phyloP scores from a whole-genome alignment of 2,888 invertebrate species.

The Craniophora ligustri region DNA sequence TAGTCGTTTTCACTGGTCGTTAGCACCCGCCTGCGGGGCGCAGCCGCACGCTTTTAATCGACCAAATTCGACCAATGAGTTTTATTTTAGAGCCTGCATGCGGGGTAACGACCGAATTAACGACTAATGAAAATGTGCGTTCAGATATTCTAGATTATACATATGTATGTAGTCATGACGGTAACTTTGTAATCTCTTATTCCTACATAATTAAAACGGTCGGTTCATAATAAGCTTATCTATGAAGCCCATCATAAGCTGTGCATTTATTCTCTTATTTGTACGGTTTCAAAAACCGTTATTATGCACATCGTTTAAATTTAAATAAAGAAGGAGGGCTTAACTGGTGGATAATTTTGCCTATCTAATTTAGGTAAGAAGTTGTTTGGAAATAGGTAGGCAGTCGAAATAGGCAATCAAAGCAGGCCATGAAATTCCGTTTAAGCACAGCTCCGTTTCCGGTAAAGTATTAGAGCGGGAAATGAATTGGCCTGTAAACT shows the following conservation, averaged over 20 bases:
- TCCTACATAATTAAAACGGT: constrained; percentile 8
- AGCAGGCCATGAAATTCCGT: constrained; percentile 7
- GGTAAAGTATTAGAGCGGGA: constrained; percentile 27
- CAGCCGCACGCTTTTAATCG: too few relatives aligned
- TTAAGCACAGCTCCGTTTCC: constrained; percentile 10
- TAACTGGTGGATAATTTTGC: background rate
- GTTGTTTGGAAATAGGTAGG: background rate
- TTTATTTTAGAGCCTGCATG: too few relatives aligned
- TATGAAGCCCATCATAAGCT: constrained; percentile 21
- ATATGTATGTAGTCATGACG: too few relatives aligned
- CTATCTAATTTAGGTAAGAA: background rate
- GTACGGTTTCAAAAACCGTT: constrained; percentile 29
- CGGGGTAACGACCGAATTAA: too few relatives aligned
- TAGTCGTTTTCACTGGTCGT: too few relatives aligned
- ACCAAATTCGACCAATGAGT: too few relatives aligned
- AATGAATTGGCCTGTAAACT: constrained; percentile 43
- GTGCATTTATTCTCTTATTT: constrained; percentile 30
- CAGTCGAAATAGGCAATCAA: constrained; percentile 4
- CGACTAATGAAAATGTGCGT: too few relatives aligned
- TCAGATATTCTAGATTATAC: too few relatives aligned
- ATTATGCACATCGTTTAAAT: constrained; percentile 9
- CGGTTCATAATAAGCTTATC: constrained; percentile 18
- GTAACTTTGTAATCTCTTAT: background rate
- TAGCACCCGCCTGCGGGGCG: too few relatives aligned
- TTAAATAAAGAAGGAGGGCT: background rate